These are phyloP conservation scores for Pyrgilauda ruficollis DNA, from an alignment of 2,113 vertebrate species.

Conservation along the genomic window DNA sequence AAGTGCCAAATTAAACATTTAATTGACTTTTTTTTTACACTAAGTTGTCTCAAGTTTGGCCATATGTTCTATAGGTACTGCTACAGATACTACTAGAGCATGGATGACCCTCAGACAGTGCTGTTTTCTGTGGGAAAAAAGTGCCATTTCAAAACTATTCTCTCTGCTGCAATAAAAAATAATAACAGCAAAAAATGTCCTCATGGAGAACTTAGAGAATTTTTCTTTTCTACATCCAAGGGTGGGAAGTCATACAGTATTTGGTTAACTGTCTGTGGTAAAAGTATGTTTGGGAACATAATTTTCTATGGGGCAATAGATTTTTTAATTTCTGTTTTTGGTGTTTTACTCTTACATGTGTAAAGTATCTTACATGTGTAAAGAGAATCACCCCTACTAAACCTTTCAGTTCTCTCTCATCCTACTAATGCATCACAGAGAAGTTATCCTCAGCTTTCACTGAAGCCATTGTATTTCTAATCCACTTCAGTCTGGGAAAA, in stretches of 20 bases:
- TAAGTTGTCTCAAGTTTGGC: slow-evolving; percentile 9
- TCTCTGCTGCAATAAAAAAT: not conserved
- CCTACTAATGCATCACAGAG: slow-evolving; percentile 33
- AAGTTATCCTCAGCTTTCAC: slow-evolving; percentile 56
- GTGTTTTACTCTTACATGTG: not conserved
- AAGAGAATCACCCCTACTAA: slow-evolving; percentile 32
- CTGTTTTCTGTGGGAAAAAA: not conserved
- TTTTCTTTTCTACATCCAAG: not conserved
- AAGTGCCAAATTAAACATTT: slow-evolving; percentile 50
- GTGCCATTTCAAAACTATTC: not conserved
- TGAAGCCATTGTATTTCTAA: slow-evolving; percentile 54
- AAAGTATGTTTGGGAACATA: not conserved
- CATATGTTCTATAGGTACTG: not conserved
- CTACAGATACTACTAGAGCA: not conserved
- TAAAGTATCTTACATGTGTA: not conserved
- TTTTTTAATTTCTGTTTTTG: slow-evolving; percentile 17
- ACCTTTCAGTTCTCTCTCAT: slow-evolving; percentile 45
- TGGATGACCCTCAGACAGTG: not conserved
- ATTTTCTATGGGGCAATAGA: not conserved
- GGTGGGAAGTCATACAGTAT: not conserved
- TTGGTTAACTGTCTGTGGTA: not conserved
- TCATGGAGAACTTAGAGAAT: not conserved
- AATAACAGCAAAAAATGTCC: not conserved
- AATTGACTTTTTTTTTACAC: slow-evolving; percentile 7
- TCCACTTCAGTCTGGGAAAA: slow-evolving; percentile 51